Base-by-base conservation (phyloP, 1,140 invertebrate species). In the Atta colombica region DNA sequence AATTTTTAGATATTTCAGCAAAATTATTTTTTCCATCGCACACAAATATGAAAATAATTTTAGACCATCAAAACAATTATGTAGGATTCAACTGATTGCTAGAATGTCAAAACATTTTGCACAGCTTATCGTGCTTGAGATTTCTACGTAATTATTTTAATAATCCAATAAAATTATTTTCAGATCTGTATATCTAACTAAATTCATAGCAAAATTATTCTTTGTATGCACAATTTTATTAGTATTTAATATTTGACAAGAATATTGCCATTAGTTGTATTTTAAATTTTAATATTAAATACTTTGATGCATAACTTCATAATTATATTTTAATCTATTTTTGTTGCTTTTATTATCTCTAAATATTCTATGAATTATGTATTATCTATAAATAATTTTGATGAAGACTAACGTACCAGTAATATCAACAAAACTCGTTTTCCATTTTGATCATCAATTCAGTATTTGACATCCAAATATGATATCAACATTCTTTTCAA, bases 341-440 rank as follows among this genome's bases (percentile, higher is more conserved):
- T 35, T n/a, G 7, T 65, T 31, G 16, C 6, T 25, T 77, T 60
- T 28, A 0, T 28, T 63, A 35, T 35, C 7, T 60, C 18, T 55
- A 60, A 60, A 45, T 39, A 25, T 45, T 10, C 0, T 45, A 4
- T 35, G 14, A 25, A 39, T 2, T 8, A 28, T 39, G 16, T 0
- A 12, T 58, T 77, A 25, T 3, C 8, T 45, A 16, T 45, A 25
- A 16, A 28, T 16, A 63, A 21, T 68, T 21, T 10, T 69, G 39
- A 35, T 8, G 10, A 78, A 28, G 39, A 25, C 10, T 55, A 55
- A 65, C 6, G 1, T 39, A 68, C 12, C 0, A 14, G 35, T 21
- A 80, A 69, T 80, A 39, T 80, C 0, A n/a, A 25, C 61, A 55
- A 68, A 53, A 80, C 4, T 53, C 6, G 35, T 25, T 77, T 28